A percentile compares a stretch with the other conserved stretches of the same genome.
Conservation (phyloP, 2,797 vertebrate species). For the Rhabdomys pumilio region DNA sequence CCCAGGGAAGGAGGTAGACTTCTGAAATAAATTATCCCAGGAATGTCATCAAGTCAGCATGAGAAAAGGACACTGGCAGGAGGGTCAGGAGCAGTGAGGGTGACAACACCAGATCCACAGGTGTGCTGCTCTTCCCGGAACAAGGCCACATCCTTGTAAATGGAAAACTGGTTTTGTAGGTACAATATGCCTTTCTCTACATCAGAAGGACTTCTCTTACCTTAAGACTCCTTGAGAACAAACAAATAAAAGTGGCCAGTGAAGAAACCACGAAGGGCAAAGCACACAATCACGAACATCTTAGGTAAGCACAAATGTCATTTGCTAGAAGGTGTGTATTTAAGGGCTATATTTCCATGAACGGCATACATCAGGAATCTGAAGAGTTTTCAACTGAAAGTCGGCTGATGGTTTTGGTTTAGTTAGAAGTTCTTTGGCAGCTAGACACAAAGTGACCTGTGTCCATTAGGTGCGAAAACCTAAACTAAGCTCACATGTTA, state of each 20-base stretch:
- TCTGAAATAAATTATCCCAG: constrained; percentile 43
- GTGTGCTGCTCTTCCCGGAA: constrained; percentile 43
- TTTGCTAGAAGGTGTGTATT: constrained; percentile 13
- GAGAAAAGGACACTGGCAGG: constrained; percentile 32
- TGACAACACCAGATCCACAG: background rate
- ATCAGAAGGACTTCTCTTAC: constrained; percentile 30
- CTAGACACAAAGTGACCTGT: constrained; percentile 51
- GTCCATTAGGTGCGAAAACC: constrained; percentile 60
- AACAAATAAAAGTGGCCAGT: background rate
- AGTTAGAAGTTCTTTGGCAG: constrained; percentile 42
- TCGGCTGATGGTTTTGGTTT: constrained; percentile 5
- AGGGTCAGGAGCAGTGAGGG: background rate
- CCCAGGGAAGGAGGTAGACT: background rate
- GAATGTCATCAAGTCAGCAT: background rate
- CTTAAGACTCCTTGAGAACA: background rate
- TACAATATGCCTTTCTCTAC: background rate
- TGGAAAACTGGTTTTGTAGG: constrained; percentile 49
- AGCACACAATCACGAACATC: background rate
- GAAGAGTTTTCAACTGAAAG: constrained; percentile 26
- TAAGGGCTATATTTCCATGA: background rate
- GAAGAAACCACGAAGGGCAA: constrained; percentile 24
- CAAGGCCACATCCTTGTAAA: background rate
- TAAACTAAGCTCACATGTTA: constrained; percentile 44
- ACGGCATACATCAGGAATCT: constrained; percentile 14
- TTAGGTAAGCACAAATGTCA: constrained; percentile 27